phyloP scores from a whole-genome alignment of 2,888 invertebrate genomes.

The Scaptomyza polygonia region DNA sequence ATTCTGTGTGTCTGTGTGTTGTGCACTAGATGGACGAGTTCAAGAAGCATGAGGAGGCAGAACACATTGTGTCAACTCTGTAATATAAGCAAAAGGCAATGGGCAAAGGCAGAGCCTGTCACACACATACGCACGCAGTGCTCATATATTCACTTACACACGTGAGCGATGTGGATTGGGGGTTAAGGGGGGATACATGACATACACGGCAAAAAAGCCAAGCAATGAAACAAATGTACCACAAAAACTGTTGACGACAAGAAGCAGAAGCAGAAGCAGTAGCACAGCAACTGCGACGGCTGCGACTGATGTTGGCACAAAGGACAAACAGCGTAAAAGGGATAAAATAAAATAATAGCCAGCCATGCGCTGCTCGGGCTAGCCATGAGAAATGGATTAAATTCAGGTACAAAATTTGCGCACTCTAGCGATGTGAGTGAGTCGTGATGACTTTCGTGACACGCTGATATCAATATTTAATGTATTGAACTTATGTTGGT shows the following conservation, averaged over 20 bases:
- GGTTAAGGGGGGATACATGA: constrained; percentile 34
- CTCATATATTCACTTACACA: constrained; percentile 30
- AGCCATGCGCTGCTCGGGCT: constrained; percentile 43
- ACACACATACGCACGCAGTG: constrained; percentile 28
- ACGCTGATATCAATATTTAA: background rate
- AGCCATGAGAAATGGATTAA: constrained; percentile 67
- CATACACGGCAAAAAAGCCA: constrained; percentile 65
- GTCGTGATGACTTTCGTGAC: background rate
- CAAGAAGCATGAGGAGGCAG: constrained; percentile 70
- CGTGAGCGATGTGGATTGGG: constrained; percentile 11
- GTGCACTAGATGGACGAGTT: constrained; percentile 78
- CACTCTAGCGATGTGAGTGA: background rate
- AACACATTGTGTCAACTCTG: constrained; percentile 75
- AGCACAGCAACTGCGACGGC: constrained; percentile 24
- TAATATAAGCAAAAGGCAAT: constrained; percentile 74
- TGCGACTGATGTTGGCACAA: constrained; percentile 58
- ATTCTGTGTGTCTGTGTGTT: constrained; percentile 29
- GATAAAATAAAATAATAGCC: constrained; percentile 75
- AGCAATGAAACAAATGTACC: constrained; percentile 78
- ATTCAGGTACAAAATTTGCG: constrained; percentile 66
- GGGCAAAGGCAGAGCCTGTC: constrained; percentile 64
- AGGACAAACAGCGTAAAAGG: constrained; percentile 68
- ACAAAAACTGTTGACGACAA: constrained; percentile 75
- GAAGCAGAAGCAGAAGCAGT: constrained; percentile 40
- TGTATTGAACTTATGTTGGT: background rate